A percentile compares a stretch with the other conserved stretches of the same genome.
Evolutionary conservation across 2,113 vertebrate genomes (phyloP).

Genomic region (Bambusicola thoracicus): DNA sequence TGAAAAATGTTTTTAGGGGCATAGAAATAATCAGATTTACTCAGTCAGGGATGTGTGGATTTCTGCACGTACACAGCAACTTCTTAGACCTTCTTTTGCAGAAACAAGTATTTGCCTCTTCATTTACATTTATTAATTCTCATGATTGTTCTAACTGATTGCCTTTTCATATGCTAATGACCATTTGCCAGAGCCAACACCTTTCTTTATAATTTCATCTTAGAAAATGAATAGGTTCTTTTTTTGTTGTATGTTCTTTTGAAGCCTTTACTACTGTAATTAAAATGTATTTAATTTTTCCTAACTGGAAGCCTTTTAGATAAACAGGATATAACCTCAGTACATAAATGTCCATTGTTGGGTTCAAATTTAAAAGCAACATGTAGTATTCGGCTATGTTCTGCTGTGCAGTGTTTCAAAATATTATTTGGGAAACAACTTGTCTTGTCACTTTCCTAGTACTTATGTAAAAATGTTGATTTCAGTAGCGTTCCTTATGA

Average conservation of each 20-base stretch:
- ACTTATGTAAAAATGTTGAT: background rate
- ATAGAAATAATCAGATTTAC: background rate
- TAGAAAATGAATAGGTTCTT: background rate
- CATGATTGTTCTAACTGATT: background rate
- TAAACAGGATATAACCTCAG: background rate
- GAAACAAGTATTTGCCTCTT: background rate
- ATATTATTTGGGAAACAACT: background rate
- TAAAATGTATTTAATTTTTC: background rate
- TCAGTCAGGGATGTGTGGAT: background rate
- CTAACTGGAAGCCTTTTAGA: background rate
- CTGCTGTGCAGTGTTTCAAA: background rate
- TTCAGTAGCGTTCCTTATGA: background rate
- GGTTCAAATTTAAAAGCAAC: background rate
- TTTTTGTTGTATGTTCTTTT: background rate
- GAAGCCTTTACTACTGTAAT: background rate
- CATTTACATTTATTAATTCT: background rate
- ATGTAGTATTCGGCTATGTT: background rate
- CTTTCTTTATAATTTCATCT: background rate
- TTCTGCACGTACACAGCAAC: background rate
- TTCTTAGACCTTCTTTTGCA: background rate
- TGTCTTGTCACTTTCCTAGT: accelerated
- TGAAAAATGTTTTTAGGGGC: background rate
- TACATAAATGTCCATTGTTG: background rate
- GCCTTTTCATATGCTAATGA: background rate
- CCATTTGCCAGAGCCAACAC: background rate